These are phyloP conservation scores for Bombus waltoni DNA, from an alignment of 1,140 invertebrate genomes.

Conservation along the genomic window DNA sequence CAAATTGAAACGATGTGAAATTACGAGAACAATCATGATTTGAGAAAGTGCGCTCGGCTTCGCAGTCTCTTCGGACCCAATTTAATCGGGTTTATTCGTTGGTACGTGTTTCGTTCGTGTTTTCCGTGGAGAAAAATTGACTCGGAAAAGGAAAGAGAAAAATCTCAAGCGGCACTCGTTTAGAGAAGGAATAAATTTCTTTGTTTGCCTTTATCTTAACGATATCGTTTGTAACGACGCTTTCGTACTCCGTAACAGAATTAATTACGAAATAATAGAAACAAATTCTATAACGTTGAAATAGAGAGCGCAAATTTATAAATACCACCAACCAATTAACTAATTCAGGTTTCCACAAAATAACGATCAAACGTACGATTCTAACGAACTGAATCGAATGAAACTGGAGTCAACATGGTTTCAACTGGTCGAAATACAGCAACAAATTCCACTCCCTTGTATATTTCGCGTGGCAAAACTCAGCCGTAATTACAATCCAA, in stretches of 20 bases:
- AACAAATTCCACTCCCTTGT: neutral
- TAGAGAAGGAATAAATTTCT: neutral
- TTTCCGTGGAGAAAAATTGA: too few relatives aligned
- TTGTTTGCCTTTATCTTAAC: too few relatives aligned
- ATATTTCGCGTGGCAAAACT: neutral
- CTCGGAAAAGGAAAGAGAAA: neutral
- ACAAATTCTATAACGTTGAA: neutral
- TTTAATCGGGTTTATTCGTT: neutral
- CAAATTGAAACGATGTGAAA: neutral
- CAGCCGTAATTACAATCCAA: neutral
- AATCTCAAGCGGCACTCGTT: too few relatives aligned
- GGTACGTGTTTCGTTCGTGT: too few relatives aligned
- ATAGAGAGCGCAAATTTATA: rapidly evolving
- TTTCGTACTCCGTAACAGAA: too few relatives aligned
- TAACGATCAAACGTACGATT: neutral
- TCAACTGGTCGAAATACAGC: neutral
- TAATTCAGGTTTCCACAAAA: neutral
- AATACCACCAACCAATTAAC: neutral
- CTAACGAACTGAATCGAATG: neutral
- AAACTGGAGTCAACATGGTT: neutral
- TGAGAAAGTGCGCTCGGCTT: neutral
- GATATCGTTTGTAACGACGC: too few relatives aligned
- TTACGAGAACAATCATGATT: neutral
- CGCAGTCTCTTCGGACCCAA: too few relatives aligned
- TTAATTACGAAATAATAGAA: too few relatives aligned